Conservation (phyloP, 2,888 invertebrate species). For the Phytoseiulus persimilis region DNA sequence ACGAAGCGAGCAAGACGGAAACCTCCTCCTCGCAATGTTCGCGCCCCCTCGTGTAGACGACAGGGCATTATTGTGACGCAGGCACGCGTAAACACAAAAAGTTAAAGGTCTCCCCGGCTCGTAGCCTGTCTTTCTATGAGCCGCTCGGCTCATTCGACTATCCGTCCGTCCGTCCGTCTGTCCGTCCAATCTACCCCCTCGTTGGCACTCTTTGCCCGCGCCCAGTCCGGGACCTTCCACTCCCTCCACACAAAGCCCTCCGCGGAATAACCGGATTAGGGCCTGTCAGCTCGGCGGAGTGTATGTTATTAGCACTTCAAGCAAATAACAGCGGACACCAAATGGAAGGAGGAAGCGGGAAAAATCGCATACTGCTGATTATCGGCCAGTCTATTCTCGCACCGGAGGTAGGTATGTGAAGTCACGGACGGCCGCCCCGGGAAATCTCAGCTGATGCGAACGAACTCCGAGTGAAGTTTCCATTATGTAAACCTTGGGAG, state of each 20-base stretch:
- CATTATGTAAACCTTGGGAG: too few species aligned
- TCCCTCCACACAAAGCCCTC: neutral
- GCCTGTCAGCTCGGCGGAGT: neutral
- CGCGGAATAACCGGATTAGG: neutral
- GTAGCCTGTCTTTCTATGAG: neutral
- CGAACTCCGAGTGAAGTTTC: too few species aligned
- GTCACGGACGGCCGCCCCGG: too few species aligned
- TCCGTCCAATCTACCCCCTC: neutral
- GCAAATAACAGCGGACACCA: neutral
- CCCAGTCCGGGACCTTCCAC: neutral
- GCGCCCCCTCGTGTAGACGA: neutral
- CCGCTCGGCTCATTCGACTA: neutral
- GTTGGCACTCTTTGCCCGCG: neutral
- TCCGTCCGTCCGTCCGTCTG: neutral
- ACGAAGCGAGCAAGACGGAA: neutral
- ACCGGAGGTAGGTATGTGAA: neutral
- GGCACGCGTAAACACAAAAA: neutral
- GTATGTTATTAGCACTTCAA: constrained; percentile 5
- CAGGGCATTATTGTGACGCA: neutral
- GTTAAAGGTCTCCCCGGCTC: neutral
- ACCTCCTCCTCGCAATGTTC: neutral
- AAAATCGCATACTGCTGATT: neutral
- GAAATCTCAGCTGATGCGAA: too few species aligned
- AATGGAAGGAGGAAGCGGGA: neutral
- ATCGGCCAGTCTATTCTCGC: neutral